A percentile compares a stretch with the other conserved stretches of the same genome.
Evolutionary conservation across 2,888 invertebrate genomes (phyloP).

Genomic region (Liopterus haemorrhoidalis): DNA sequence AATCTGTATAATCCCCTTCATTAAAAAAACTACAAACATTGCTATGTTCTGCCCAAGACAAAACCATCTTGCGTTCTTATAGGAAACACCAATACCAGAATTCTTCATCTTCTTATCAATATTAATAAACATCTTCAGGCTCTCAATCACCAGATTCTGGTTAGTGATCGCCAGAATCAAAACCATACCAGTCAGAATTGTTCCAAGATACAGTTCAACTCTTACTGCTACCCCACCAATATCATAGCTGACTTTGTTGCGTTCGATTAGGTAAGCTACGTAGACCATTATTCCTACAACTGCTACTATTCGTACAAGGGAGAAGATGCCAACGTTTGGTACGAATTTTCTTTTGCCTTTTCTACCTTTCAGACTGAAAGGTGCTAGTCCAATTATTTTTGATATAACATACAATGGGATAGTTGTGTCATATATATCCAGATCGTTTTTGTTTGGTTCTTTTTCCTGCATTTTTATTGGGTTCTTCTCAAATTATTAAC

Average conservation of each 20-base stretch:
- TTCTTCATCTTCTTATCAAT: slow-evolving; percentile 25
- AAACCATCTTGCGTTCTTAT: slow-evolving; percentile 29
- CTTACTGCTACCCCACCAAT: slow-evolving; percentile 30
- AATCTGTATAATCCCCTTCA: too few relatives aligned
- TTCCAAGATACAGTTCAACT: slow-evolving; percentile 32
- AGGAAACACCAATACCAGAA: slow-evolving; percentile 24
- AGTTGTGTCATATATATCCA: slow-evolving; percentile 31
- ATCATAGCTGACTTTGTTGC: slow-evolving; percentile 21
- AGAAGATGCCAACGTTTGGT: slow-evolving; percentile 24
- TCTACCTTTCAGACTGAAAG: slow-evolving; percentile 24
- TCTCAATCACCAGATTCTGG: slow-evolving; percentile 25
- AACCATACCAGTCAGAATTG: slow-evolving; percentile 27
- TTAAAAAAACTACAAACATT: too few relatives aligned
- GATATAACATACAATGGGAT: slow-evolving; percentile 31
- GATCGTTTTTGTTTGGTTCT: too few relatives aligned
- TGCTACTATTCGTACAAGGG: slow-evolving; percentile 18
- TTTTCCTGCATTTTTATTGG: too few relatives aligned
- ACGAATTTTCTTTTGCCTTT: slow-evolving; percentile 19
- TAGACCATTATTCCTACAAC: slow-evolving; percentile 28
- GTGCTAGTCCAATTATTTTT: slow-evolving; percentile 33
- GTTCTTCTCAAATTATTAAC: too few relatives aligned
- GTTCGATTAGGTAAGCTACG: slow-evolving; percentile 24
- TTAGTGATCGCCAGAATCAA: slow-evolving; percentile 26
- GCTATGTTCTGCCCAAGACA: too few relatives aligned
- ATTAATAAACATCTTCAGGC: slow-evolving; percentile 21